A percentile compares a stretch with the other conserved stretches of the same genome.
Conservation (phyloP, 2,113 vertebrate species). For the Ramphastos sulfuratus region DNA sequence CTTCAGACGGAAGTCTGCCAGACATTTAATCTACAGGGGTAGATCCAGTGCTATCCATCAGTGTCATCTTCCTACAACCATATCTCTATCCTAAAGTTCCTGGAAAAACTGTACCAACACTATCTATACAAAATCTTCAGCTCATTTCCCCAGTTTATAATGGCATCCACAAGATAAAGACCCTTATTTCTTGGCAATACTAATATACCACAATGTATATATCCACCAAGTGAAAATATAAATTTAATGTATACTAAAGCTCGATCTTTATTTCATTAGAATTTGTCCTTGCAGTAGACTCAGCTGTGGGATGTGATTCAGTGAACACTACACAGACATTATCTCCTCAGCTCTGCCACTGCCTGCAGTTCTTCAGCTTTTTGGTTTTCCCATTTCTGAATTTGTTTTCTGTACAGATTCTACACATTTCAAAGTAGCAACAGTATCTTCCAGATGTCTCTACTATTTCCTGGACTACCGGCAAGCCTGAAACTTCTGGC, state of each 20-base stretch:
- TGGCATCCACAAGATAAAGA: neutral
- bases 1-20: neutral
- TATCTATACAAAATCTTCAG: neutral
- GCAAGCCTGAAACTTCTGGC: neutral
- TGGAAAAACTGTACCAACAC: neutral
- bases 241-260: neutral
- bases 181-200: neutral
- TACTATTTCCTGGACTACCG: neutral
- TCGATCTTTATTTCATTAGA: neutral
- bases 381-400: neutral
- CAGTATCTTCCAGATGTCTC: neutral
- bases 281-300: neutral
- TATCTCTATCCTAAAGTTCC: neutral
- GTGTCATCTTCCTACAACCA: neutral
- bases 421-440: neutral
- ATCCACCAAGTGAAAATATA: neutral
- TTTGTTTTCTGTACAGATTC: neutral
- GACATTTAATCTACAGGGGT: neutral
- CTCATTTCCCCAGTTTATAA: neutral
- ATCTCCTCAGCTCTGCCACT: neutral
- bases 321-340: rapidly evolving
- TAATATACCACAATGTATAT: rapidly evolving
- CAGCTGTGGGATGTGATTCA: neutral
- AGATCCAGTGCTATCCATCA: neutral
- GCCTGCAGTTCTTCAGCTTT: neutral